Base-by-base conservation (phyloP, 2,797 vertebrate species). In the Craterocephalus amniculus region DNA sequence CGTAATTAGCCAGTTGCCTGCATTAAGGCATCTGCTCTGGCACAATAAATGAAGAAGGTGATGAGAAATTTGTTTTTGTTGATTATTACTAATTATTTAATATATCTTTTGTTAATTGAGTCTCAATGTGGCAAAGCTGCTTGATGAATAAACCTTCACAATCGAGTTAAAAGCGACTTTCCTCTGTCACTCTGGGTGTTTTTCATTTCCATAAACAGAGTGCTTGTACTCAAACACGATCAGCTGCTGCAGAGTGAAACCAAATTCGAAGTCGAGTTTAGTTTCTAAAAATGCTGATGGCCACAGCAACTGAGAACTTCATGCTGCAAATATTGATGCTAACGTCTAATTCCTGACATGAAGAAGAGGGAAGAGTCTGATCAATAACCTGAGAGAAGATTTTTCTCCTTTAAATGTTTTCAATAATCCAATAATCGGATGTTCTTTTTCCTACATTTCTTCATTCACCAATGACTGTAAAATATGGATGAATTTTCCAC, bases 261-360 rank as follows among this genome's bases (percentile, higher is more conserved):
- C 31, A 18, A 12, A 34, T 24, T 43, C n/a, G n/a, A 29, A 45
- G 35, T 29, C 13, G 4, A 32, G 31, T 4, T 40, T 4, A 1
- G 20, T 64, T 66, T 34, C 3, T 22, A 45, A 60, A 72, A 20
- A 20, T 40, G 54, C 40, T 20, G 40, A 18, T n/a, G 22, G 45
- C 22, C 24, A 20, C 20, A 0, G n/a, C 43, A 51, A 13, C 56
- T 34, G 27, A 78, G 74, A 58, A 57, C 67, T 76, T 76, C 8
- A 10, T 62, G 55, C 59, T 32, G n/a, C n/a, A n/a, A n/a, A n/a
- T n/a, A n/a, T n/a, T n/a, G n/a, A n/a, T n/a, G 3, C 31, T 32
- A 3, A 7, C 7, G 31, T 32, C 3, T 32, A 32, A 32, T 32
- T 32, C 31, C 3, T 3, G 31, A 32, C 31, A 32, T 32, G 31